phyloP scores from a whole-genome alignment of 2,888 invertebrate genomes.

The Dysmachus trigonus region DNA sequence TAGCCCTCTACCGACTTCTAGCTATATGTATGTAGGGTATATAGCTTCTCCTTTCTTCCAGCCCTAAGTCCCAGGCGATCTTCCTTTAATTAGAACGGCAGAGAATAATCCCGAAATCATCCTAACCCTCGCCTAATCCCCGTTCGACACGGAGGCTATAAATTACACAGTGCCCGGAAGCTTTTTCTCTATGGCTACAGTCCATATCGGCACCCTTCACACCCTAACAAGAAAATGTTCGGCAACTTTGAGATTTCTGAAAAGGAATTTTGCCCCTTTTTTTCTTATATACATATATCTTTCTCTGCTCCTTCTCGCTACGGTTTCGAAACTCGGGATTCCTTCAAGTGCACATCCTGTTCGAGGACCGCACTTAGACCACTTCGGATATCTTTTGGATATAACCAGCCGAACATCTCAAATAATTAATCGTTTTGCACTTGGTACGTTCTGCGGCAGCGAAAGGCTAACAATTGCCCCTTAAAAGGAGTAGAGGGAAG shows the following conservation, averaged over 20 bases:
- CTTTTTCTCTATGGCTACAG: not conserved
- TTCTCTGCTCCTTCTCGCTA: not conserved
- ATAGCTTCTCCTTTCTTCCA: not conserved
- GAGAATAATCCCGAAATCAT: slow-evolving; percentile 8
- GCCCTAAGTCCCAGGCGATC: not conserved
- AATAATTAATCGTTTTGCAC: slow-evolving; percentile 38
- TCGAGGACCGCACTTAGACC: not conserved
- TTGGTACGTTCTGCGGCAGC: slow-evolving; percentile 8
- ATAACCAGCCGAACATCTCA: slow-evolving; percentile 7
- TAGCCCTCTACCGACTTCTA: not conserved
- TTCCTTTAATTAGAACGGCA: slow-evolving; percentile 27
- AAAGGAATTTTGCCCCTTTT: not conserved
- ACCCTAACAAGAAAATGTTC: not conserved
- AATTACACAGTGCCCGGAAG: slow-evolving; percentile 19
- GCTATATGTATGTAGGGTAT: too few relatives aligned
- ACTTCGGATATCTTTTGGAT: not conserved
- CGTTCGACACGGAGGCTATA: slow-evolving; percentile 16
- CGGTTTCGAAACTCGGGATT: not conserved
- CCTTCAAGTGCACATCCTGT: slow-evolving; percentile 27
- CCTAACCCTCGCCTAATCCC: slow-evolving; percentile 21
- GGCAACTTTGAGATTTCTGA: slow-evolving; percentile 3
- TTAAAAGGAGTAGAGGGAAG: not conserved
- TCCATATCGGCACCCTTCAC: not conserved
- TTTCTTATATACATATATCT: not conserved
- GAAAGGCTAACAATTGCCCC: not conserved